Percentiles rank a stretch among this genome's conserved stretches.
phyloP scores from a whole-genome alignment of 2,797 vertebrate genomes.

The Micromesistius poutassou region DNA sequence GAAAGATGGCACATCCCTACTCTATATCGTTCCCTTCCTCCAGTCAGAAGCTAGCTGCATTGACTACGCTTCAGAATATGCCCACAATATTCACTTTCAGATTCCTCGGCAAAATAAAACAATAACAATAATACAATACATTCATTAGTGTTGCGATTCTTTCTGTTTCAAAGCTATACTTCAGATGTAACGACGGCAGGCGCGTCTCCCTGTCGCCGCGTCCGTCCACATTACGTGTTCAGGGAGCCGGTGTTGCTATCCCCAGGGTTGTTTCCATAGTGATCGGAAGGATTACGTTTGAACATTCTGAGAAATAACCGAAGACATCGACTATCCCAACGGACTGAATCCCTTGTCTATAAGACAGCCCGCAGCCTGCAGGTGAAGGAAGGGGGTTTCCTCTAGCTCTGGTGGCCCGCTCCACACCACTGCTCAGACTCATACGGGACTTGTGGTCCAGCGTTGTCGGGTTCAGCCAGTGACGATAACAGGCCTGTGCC shows the following conservation, averaged over 20 bases:
- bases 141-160: not conserved
- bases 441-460: too few species aligned
- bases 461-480: too few species aligned
- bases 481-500: too few species aligned
- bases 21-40: too few species aligned
- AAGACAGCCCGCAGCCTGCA: too few species aligned
- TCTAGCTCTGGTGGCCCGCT: too few species aligned
- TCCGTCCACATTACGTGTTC: conserved; percentile 54
- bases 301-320: too few species aligned
- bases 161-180: not conserved
- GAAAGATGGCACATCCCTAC: not conserved
- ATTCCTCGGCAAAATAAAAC: not conserved
- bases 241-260: conserved; percentile 31
- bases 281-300: conserved; percentile 29
- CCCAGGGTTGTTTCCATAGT: conserved; percentile 36
- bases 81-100: not conserved
- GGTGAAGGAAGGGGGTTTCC: too few species aligned
- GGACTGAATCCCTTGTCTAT: too few species aligned
- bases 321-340: too few species aligned
- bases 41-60: not conserved
- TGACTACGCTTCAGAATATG: not conserved
- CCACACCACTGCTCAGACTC: too few species aligned
- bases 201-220: conserved; percentile 41
- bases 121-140: not conserved
- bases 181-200: conserved; percentile 51